phyloP scores from a whole-genome alignment of 2,888 invertebrate species.

The Poecilus cupreus region DNA sequence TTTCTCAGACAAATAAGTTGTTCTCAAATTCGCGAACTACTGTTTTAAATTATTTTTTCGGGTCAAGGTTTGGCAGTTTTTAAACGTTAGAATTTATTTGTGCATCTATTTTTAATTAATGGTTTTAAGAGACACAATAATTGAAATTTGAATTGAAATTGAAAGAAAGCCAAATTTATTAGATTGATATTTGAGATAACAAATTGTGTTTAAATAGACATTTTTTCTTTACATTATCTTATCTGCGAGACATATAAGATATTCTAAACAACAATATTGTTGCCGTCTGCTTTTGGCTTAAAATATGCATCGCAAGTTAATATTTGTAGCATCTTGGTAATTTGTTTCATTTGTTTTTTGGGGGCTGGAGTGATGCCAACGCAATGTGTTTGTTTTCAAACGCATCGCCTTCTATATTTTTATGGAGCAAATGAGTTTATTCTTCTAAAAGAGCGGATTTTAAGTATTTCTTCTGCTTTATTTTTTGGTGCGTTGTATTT shows the following conservation, averaged over 20 bases:
- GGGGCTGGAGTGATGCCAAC: conserved; percentile 44
- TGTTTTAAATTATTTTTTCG: neutral
- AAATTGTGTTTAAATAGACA: no score
- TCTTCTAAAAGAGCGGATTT: conserved; percentile 45
- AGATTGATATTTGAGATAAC: no score
- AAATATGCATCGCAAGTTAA: conserved; percentile 46
- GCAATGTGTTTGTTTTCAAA: conserved; percentile 54
- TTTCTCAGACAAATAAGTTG: neutral
- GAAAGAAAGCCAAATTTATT: no score
- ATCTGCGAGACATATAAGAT: neutral
- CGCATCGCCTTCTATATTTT: conserved; percentile 40
- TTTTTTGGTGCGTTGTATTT: conserved; percentile 47
- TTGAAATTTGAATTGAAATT: no score
- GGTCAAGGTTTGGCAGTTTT: neutral
- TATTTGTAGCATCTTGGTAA: conserved; percentile 52
- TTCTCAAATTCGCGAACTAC: neutral
- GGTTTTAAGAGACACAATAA: neutral
- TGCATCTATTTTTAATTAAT: neutral
- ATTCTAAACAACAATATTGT: conserved; percentile 25
- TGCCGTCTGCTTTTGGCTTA: conserved; percentile 29
- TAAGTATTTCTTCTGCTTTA: conserved; percentile 43
- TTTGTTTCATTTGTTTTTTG: conserved; percentile 46
- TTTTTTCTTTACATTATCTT: neutral
- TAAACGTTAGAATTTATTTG: neutral
- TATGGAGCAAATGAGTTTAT: conserved; percentile 56